A percentile compares a stretch with the other conserved stretches of the same genome.
Conservation (phyloP, 2,888 invertebrate genomes). For the Petrolisthes manimaculis region DNA sequence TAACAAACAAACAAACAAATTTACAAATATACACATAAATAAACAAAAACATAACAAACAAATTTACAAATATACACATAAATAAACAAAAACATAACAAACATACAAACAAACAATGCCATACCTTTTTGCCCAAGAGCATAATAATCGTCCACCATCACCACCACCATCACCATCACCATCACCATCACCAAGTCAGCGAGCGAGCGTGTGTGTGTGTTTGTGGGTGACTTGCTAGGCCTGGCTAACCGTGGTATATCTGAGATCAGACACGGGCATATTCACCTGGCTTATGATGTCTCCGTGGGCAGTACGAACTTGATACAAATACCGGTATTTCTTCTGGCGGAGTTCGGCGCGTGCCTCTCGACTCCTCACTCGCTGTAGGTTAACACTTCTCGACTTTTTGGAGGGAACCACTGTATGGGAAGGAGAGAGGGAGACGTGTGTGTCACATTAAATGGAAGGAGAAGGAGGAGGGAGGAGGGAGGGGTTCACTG, state of each 20-base stretch:
- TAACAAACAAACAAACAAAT: not conserved
- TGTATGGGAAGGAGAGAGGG: slow-evolving; percentile 58
- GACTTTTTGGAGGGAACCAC: slow-evolving; percentile 73
- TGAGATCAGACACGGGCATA: slow-evolving; percentile 63
- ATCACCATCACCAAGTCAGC: slow-evolving; percentile 38
- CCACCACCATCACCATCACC: slow-evolving; percentile 38
- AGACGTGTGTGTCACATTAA: not conserved
- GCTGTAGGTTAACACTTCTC: slow-evolving; percentile 70
- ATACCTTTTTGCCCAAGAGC: not conserved
- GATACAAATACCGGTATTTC: slow-evolving; percentile 92
- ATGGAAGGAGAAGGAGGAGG: too few relatives aligned
- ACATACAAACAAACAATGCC: slow-evolving; percentile 1
- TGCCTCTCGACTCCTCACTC: slow-evolving; percentile 79
- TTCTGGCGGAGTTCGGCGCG: slow-evolving; percentile 87
- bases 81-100: not conserved
- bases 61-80: too few relatives aligned
- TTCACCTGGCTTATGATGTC: slow-evolving; percentile 85
- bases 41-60: not conserved
- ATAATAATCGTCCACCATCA: slow-evolving; percentile 1
- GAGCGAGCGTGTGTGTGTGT: not conserved
- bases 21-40: too few relatives aligned
- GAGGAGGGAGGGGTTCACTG: not conserved
- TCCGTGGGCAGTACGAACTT: slow-evolving; percentile 88
- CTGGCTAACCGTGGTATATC: slow-evolving; percentile 62
- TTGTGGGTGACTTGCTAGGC: slow-evolving; percentile 29